Percentiles rank a stretch among this genome's conserved stretches.
phyloP scores from a whole-genome alignment of 2,888 invertebrate genomes.

The Cephus sareptanus region DNA sequence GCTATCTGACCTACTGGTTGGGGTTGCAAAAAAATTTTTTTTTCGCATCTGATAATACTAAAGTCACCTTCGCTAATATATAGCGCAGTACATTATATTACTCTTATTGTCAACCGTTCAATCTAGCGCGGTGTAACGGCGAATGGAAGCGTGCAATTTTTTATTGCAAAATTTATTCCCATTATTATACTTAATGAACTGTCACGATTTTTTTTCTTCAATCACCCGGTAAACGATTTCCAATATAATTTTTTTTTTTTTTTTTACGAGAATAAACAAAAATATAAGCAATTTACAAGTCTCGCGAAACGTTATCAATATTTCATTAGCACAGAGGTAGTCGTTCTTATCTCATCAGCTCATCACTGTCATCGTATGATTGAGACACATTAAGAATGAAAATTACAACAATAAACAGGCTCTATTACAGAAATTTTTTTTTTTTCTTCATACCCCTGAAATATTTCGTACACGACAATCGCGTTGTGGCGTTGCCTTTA shows the following conservation, averaged over 20 bases:
- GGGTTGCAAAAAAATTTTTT: background rate
- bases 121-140: background rate
- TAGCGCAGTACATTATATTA: background rate
- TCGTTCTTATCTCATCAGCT: background rate
- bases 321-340: background rate
- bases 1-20: background rate
- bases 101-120: background rate
- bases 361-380: background rate
- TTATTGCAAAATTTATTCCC: background rate
- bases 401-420: background rate
- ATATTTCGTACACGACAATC: background rate
- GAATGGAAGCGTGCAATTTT: background rate
- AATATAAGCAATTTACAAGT: background rate
- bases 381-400: background rate
- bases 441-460: background rate
- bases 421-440: slow-evolving; percentile 10
- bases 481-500: background rate
- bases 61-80: background rate
- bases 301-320: background rate
- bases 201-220: background rate
- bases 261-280: too few species aligned
- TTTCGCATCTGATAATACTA: slow-evolving; percentile 5
- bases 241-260: background rate
- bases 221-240: background rate
- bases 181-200: background rate